Evolutionary conservation across 2,113 vertebrate species (phyloP), one percentile per base, ranked within the genome.

Genomic region (Emydura subglobosa): DNA sequence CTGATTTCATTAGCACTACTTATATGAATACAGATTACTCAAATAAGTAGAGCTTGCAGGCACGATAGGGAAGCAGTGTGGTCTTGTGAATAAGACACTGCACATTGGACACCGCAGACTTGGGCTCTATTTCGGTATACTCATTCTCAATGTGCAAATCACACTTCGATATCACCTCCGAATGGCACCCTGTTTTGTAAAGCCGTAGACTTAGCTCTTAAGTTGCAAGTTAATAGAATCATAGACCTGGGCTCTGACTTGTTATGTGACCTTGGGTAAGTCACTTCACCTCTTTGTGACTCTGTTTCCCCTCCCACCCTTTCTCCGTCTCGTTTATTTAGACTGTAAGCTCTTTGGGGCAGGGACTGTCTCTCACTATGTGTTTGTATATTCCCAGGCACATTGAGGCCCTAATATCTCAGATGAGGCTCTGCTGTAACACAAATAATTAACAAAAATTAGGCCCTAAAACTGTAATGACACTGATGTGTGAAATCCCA

Each of bases 321-420:
- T 97, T 96, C 96, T 96, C 96, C 87, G 92, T 90, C 97, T 93
- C 96, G 95, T 96, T 96, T 97, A 92, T 92, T 97, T 93, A 95
- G 93, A 91, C 79, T 0, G 2, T 90, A 95, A 96, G 93, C 95
- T 96, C 89, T 94, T 96, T 97, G 96, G 95, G 96, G 96, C 97
- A 97, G 83, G 92, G 96, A 96, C 90, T 19, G 95, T 97, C 96
- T 97, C 95, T 96, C 95, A 96, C 96, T 97, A 97, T 94, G 95
- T 96, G 95, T 96, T 96, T 96, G 95, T 93, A 95, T 88, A 96
- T 94, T 94, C 96, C 96, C 94, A 96, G 97, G 95, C 94, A 96
- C 93, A 91, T 31, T 74, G 93, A 89, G 92, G 94, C 96, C 85
- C 91, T 95, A 93, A 95, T 39, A 39, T 97, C 92, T 96, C 95